phyloP scores from a whole-genome alignment of 2,113 vertebrate genomes.

The Helogale parvula region DNA sequence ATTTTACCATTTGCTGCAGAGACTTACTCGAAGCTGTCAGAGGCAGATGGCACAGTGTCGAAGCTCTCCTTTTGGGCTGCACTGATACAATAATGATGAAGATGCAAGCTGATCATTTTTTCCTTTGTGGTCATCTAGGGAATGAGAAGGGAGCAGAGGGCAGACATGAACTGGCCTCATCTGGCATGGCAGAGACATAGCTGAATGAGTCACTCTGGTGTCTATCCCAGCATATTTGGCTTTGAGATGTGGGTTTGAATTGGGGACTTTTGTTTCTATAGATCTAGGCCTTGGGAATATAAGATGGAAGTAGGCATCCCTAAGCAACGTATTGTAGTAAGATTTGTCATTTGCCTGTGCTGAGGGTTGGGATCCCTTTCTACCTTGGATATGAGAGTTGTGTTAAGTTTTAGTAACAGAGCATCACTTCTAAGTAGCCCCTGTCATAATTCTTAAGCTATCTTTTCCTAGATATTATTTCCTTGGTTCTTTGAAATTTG shows the following conservation, averaged over 20 bases:
- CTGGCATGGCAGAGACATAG: background rate
- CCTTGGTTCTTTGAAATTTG: background rate
- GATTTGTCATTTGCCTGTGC: background rate
- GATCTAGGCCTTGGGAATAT: background rate
- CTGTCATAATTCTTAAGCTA: background rate
- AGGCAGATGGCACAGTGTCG: too few species aligned
- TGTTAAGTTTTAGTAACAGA: background rate
- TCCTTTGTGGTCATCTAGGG: background rate
- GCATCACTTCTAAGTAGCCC: background rate
- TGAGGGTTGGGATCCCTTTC: background rate
- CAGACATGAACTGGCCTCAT: background rate
- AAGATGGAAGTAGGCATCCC: background rate
- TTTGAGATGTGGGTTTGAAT: background rate
- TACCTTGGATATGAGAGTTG: background rate
- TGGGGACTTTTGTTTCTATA: background rate
- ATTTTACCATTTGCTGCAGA: background rate
- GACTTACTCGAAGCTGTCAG: background rate
- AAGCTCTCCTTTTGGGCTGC: background rate
- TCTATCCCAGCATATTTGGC: background rate
- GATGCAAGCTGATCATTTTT: background rate
- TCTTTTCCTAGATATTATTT: background rate
- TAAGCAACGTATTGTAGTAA: background rate
- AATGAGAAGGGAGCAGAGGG: background rate
- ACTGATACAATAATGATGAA: background rate
- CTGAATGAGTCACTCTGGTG: background rate